Evolutionary conservation across 1,140 invertebrate species (phyloP).

Genomic region (Aleiodes sp.): DNA sequence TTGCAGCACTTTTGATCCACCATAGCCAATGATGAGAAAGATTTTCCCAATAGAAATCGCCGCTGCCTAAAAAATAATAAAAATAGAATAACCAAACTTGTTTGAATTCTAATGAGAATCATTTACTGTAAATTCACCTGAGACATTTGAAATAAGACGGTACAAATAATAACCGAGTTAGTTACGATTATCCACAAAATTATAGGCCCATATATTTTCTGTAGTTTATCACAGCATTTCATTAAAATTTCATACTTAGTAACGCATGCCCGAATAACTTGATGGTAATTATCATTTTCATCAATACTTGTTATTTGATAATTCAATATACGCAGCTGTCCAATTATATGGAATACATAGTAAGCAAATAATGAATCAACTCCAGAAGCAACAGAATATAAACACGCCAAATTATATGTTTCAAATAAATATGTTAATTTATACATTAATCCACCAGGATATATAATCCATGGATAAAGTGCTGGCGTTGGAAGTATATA

Average conservation of each 20-base stretch:
- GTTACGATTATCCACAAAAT: constrained; percentile 38
- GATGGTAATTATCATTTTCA: constrained; percentile 1
- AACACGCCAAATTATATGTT: constrained; percentile 6
- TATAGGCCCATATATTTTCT: constrained; percentile 43
- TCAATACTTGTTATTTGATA: constrained; percentile 32
- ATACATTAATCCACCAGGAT: constrained; percentile 30
- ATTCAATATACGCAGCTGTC: constrained; percentile 25
- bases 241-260: constrained; percentile 30
- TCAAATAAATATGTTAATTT: constrained; percentile 38
- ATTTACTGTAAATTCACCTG: neutral
- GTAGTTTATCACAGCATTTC: constrained; percentile 32
- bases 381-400: constrained; percentile 37
- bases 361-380: constrained; percentile 46
- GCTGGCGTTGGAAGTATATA: constrained; percentile 31
- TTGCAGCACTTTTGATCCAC: constrained; percentile 27
- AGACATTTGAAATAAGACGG: constrained; percentile 41
- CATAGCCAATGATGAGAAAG: neutral
- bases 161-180: constrained; percentile 43
- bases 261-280: constrained; percentile 32
- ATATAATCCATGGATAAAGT: constrained; percentile 34
- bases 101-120: no score
- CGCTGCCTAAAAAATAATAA: neutral
- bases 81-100: no score
- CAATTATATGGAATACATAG: constrained; percentile 44
- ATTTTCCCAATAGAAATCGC: neutral